A percentile compares a stretch with the other conserved stretches of the same genome.
Conservation (phyloP, 2,888 invertebrate genomes). For the Monopis laevigella region DNA sequence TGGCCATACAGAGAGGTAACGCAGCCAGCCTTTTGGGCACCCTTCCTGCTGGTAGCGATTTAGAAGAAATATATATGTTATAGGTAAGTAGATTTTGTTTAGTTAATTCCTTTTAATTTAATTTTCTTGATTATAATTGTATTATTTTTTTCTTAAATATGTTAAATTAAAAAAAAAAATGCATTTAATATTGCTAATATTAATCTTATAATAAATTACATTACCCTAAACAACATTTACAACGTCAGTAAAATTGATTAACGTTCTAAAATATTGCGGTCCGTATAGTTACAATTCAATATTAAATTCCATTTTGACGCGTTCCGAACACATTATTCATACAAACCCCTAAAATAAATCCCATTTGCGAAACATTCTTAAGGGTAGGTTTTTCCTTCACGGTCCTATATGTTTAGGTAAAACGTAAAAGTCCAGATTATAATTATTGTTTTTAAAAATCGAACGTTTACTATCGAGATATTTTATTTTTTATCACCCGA, state of each 20-base stretch:
- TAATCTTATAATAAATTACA: neutral
- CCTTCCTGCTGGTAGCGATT: no score
- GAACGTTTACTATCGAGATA: no score
- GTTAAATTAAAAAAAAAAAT: neutral
- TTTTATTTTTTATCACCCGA: no score
- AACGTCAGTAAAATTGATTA: conserved; percentile 10
- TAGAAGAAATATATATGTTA: no score
- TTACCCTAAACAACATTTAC: neutral
- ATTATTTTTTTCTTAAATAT: neutral
- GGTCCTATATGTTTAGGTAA: no score
- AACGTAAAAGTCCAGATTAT: no score
- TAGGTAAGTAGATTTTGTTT: no score
- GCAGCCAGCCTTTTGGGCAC: neutral
- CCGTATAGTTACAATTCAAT: conserved; percentile 6
- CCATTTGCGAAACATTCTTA: conserved; percentile 45
- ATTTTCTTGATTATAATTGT: neutral
- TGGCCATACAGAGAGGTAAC: neutral
- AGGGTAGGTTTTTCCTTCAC: no score
- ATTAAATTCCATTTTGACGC: conserved; percentile 11
- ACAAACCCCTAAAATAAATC: conserved; percentile 38
- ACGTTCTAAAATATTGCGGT: conserved; percentile 9
- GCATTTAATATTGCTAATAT: neutral
- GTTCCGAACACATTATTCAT: conserved; percentile 30
- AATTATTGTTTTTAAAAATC: no score
- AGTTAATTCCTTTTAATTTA: neutral